Base-by-base conservation (phyloP, 2,888 invertebrate species). In the Epistrophe grossulariae region DNA sequence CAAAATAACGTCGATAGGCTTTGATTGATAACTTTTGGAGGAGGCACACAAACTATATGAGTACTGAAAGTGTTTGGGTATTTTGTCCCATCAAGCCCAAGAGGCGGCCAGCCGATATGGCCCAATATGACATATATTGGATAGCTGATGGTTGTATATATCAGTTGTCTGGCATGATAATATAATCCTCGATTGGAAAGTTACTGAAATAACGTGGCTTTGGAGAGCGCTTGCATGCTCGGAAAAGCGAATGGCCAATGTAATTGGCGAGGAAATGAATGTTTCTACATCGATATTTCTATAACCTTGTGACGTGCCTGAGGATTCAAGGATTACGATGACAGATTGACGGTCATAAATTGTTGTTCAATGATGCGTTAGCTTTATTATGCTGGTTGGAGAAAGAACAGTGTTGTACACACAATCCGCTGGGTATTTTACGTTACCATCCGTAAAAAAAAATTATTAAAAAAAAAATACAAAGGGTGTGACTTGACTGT, bases 281-380 rank as follows among this genome's bases (percentile, higher is more conserved):
- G 66, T 48, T 40, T 72, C 62, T 73, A 81, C 78, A 81, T 85
- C 73, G 84, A 80, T 77, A 77, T 80, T 84, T 80, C 77, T 84
- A 71, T 84, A 85, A 76, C 45, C 74, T 38, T 59, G 59, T 59
- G 59, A 57, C 31, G 31, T 71, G 79, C 74, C 60, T 66, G 71
- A 79, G 71, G 66, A 72, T 72, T 59, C 79, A 52, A 57, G 83
- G 82, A 87, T 79, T 87, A 79, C 76, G 76, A 87, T 87, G 87
- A 79, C 66, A 50, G 87, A 87, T 87, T 79, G 83, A 79, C 64
- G 66, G 72, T 76, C 76, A 87, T 83, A 83, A 83, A 87, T 87
- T 87, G 72, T 76, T 79, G 79, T 76, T 83, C 79, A 82, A 79
- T 72, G 71, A 60, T 76, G 82, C 79, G 66, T 79, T 76, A 38